Evolutionary conservation across 1,140 invertebrate genomes (phyloP), one percentile per base, ranked within the genome.

Genomic region (Ips typographus): DNA sequence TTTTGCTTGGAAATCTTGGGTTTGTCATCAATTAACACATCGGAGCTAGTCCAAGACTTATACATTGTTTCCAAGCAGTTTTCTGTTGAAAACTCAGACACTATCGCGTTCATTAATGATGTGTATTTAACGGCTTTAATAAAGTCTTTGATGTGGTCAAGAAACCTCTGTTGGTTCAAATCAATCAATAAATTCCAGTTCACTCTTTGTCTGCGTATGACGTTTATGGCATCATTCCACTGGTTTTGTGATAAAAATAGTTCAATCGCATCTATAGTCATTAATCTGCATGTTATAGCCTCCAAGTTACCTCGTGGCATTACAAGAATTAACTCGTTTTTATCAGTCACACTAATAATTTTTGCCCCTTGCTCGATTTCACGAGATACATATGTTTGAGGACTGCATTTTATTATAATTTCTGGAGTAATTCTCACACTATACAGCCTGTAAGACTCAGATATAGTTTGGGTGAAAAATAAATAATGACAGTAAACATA

Each of bases 181-280:
- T 76, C 75, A 57, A 75, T 74, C 4, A 76, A 60, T 8, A 76
- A 61, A 59, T 76, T 76, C 58, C 63, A 66, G 40, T 75, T 75
- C 4, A 76, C 40, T 65, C 64, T 76, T 57, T 74, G 68, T 4
- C 47, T 47, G 56, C 69, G 65, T 5, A 75, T 68, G 44, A 70
- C 63, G 40, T 72, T 42, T 22, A 76, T 36, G n/a, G 72, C 73
- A 55, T 68, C 55, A 8, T 58, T 36, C 73, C 73, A 76, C 6
- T 68, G 44, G 36, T 70, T 59, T 39, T 67, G 36, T 8, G 41
- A n/a, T 36, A 76, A 42, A 39, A 76, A 57, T 7, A 60, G 37
- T 56, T 76, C 75, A 38, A 73, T 62, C 22, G 55, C 53, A 59
- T 76, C 75, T 43, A 76, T 72, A 36, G 70, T 66, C 41, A 76